Evolutionary conservation across 2,113 vertebrate species (phyloP).

Genomic region (Daboia siamensis): DNA sequence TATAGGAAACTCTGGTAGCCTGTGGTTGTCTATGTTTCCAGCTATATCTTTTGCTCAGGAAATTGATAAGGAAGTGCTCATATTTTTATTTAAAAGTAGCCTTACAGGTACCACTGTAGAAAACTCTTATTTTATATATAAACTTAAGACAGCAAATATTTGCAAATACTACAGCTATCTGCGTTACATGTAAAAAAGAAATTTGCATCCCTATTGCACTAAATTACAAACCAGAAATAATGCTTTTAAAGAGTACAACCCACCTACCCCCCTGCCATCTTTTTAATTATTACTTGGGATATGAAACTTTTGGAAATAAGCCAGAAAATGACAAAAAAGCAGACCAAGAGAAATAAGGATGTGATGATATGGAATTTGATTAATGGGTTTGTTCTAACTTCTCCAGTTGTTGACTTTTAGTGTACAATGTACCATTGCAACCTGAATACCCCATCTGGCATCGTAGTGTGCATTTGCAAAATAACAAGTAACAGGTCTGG

Average conservation of each 20-base stretch:
- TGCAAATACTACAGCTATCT: neutral
- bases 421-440: constrained; percentile 34
- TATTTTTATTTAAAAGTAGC: neutral
- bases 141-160: neutral
- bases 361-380: constrained; percentile 22
- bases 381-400: constrained; percentile 32
- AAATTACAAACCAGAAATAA: constrained; percentile 1
- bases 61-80: neutral
- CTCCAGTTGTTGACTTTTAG: constrained; percentile 34
- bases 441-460: constrained; percentile 23
- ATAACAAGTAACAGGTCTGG: constrained; percentile 27
- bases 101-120: neutral
- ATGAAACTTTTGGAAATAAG: neutral
- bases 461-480: constrained; percentile 20
- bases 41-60: neutral
- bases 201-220: accelerated
- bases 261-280: neutral
- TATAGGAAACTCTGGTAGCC: neutral
- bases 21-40: neutral
- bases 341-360: constrained; percentile 10
- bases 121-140: neutral
- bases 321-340: constrained; percentile 4
- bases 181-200: neutral
- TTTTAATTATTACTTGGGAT: neutral
- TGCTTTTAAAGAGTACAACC: neutral